These are phyloP conservation scores for Lytechinus variegatus DNA, from an alignment of 35 echinoderm and acorn worm species.

Conservation along the genomic window DNA sequence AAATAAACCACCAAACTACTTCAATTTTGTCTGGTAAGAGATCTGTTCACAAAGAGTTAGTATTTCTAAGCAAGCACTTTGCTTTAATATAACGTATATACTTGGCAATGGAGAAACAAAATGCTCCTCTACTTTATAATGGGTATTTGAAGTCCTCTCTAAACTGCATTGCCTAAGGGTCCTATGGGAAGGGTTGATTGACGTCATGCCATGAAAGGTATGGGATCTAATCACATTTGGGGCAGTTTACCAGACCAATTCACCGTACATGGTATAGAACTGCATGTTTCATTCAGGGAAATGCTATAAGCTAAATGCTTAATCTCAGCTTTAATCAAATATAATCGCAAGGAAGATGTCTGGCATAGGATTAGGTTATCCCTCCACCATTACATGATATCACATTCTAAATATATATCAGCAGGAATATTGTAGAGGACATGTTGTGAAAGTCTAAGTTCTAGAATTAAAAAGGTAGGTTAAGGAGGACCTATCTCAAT, in stretches of 20 bases:
- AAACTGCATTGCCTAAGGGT: neutral
- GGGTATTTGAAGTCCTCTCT: neutral
- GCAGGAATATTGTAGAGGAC: neutral
- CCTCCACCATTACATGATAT: neutral
- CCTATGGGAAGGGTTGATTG: slow-evolving; percentile 20
- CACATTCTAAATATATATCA: slow-evolving; percentile 2
- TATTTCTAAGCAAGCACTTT: neutral
- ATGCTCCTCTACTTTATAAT: neutral
- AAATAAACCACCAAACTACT: too few species aligned
- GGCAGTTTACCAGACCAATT: neutral
- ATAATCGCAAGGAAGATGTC: neutral
- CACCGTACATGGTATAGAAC: neutral
- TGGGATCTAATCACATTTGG: neutral
- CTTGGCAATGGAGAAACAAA: slow-evolving; percentile 1
- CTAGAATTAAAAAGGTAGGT: too few species aligned
- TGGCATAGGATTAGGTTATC: neutral
- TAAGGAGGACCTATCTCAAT: too few species aligned
- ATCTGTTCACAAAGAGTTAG: neutral
- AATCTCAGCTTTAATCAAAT: slow-evolving; percentile 10
- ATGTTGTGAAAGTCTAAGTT: neutral
- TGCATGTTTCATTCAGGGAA: neutral
- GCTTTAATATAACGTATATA: neutral
- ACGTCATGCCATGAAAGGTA: slow-evolving; percentile 5
- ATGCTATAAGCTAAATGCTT: neutral
- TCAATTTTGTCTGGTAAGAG: neutral